Percentiles rank a stretch among this genome's conserved stretches.
phyloP scores from a whole-genome alignment of 2,888 invertebrate genomes.

The Cheilosia variabilis region DNA sequence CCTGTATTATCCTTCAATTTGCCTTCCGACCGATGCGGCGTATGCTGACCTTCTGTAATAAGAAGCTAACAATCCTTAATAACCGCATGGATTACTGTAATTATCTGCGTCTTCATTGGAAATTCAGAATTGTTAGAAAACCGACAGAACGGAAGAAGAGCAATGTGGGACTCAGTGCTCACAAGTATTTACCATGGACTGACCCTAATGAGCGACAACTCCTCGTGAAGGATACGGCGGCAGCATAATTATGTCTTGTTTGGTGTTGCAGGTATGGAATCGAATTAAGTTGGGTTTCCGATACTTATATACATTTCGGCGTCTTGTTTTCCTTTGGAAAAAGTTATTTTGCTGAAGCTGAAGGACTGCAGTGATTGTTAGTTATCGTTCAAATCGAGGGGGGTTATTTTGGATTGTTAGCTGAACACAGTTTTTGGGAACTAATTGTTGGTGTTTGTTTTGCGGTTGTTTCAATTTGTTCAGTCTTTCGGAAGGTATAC shows the following conservation, averaged over 20 bases:
- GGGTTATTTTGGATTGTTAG: too few relatives aligned
- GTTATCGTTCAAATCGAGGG: too few relatives aligned
- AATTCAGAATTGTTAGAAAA: constrained; percentile 41
- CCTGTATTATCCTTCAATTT: constrained; percentile 41
- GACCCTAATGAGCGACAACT: constrained; percentile 51
- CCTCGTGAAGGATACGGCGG: constrained; percentile 43
- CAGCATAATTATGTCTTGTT: constrained; percentile 48
- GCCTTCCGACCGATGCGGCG: neutral
- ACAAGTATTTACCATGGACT: constrained; percentile 54
- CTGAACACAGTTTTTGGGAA: too few relatives aligned
- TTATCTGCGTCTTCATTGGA: constrained; percentile 49
- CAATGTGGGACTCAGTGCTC: constrained; percentile 25
- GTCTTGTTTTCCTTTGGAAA: constrained; percentile 16
- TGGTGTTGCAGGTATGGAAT: constrained; percentile 32
- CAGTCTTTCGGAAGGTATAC: too few relatives aligned
- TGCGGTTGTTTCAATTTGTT: too few relatives aligned
- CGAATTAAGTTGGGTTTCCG: neutral
- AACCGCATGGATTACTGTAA: constrained; percentile 43
- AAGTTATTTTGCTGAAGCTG: constrained; percentile 2
- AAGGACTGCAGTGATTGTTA: neutral
- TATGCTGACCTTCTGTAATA: constrained; percentile 26
- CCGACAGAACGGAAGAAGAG: constrained; percentile 22
- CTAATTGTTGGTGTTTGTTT: too few relatives aligned
- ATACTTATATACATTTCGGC: constrained; percentile 3
- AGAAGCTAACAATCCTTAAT: constrained; percentile 57